Base-by-base conservation (phyloP, 1,140 invertebrate species). In the Reticulitermes speratus region DNA sequence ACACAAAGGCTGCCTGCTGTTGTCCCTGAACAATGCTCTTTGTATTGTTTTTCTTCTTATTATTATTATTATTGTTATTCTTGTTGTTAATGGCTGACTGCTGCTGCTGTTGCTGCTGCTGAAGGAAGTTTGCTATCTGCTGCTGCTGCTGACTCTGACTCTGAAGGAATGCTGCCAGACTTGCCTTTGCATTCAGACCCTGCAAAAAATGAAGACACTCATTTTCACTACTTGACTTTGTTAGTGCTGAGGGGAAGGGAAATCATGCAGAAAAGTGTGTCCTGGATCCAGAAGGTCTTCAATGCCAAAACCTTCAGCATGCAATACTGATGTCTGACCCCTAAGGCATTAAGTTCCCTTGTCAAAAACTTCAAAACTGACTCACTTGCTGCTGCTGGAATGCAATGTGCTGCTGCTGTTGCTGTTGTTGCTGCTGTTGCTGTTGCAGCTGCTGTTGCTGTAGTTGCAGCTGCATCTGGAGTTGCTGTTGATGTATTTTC, bases 91-190 rank as follows among this genome's bases (percentile, higher is more conserved):
- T 91, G 7, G 91, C 90, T 3, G 92, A 90, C 14, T 91, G 90
- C 82, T 93, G 91, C 11, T 91, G 38, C 38, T 38, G n/a, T n/a
- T n/a, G 90, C 82, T 89, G 90, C 86, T 93, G 88, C 87, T 83
- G 91, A 85, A 82, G 90, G 89, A 16, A 90, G 88, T 84, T 92
- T 82, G 93, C 93, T 19, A 91, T 90, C 83, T 93, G 92, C 83
- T 93, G 92, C 38, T 89, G 89, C 86, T 93, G 88, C 87, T 84
- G 87, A 48, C 81, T 85, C 48, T 87, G 87, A 25, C 85, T 85
- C 87, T 88, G 92, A 7, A 93, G 88, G 86, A 93, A 93, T 23
- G 92, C 92, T 3, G 93, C 92, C 9, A 93, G 89, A 88, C 90
- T 93, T 1, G 92, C 92, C 87, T 93, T 93, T 1, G 92, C 92